phyloP scores from a whole-genome alignment of 2,113 vertebrate genomes.

The Platichthys flesus region DNA sequence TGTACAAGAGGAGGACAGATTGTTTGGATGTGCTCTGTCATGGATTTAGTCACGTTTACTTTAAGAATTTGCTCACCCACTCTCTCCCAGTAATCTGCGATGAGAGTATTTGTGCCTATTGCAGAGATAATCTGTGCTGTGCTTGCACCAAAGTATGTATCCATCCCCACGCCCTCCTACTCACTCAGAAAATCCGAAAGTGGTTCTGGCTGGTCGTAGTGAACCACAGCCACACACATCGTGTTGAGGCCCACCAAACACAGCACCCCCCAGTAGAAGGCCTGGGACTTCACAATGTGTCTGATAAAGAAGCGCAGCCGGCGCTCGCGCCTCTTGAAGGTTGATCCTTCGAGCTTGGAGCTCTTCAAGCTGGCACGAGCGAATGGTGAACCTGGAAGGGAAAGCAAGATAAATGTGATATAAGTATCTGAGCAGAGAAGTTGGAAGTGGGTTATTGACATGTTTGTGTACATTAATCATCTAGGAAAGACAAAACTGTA shows the following conservation, averaged over 20 bases:
- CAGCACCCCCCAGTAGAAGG: slow-evolving; percentile 95
- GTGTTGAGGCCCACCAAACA: slow-evolving; percentile 96
- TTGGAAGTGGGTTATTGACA: not conserved
- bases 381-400: slow-evolving; percentile 89
- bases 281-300: slow-evolving; percentile 92
- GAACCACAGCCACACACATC: slow-evolving; percentile 93
- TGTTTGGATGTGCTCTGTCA: slow-evolving; percentile 26
- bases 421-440: not conserved
- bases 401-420: not conserved
- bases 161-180: slow-evolving; percentile 60
- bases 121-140: slow-evolving; percentile 21
- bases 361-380: slow-evolving; percentile 95
- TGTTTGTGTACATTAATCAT: not conserved
- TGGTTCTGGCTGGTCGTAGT: slow-evolving; percentile 91
- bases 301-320: slow-evolving; percentile 92
- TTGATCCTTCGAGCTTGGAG: slow-evolving; percentile 92
- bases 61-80: slow-evolving; percentile 38
- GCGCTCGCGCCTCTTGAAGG: slow-evolving; percentile 90
- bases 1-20: not conserved
- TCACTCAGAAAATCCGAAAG: slow-evolving; percentile 96
- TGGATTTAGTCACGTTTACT: slow-evolving; percentile 55
- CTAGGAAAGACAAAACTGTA: not conserved
- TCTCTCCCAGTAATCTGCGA: slow-evolving; percentile 42
- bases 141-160: not conserved
- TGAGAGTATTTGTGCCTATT: slow-evolving; percentile 42